Evolutionary conservation across 2,113 vertebrate species (phyloP).

Genomic region (Coregonus clupeaformis): DNA sequence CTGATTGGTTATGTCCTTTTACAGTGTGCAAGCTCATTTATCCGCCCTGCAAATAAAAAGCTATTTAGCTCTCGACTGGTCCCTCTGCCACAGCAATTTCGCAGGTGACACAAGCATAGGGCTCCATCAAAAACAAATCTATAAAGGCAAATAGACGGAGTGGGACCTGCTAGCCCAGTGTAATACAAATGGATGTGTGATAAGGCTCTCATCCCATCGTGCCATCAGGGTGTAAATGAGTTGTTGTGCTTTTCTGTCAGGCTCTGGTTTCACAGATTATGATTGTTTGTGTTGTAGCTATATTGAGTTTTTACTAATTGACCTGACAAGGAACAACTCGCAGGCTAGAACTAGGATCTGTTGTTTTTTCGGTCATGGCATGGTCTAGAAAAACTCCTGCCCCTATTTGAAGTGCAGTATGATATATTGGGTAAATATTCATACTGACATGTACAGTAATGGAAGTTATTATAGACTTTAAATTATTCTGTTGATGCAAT

Average conservation of each 20-base stretch:
- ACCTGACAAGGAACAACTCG: too few relatives aligned
- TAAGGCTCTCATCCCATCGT: conserved; percentile 55
- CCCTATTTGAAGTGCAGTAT: too few relatives aligned
- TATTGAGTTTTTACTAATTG: not conserved
- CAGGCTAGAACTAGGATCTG: too few relatives aligned
- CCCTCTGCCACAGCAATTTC: conserved; percentile 44
- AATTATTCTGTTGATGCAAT: too few relatives aligned
- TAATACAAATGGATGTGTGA: conserved; percentile 60
- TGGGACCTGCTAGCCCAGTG: conserved; percentile 46
- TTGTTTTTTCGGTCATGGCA: too few relatives aligned
- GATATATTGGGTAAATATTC: too few relatives aligned
- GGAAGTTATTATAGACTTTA: too few relatives aligned
- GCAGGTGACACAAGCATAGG: conserved; percentile 54
- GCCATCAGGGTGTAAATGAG: conserved; percentile 42
- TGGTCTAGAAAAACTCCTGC: too few relatives aligned
- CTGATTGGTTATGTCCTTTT: conserved; percentile 31
- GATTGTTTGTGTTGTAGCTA: not conserved
- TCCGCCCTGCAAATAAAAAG: conserved; percentile 27
- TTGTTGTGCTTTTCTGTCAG: conserved; percentile 32
- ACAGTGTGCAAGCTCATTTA: conserved; percentile 35
- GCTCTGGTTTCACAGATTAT: conserved; percentile 25
- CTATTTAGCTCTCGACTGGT: conserved; percentile 25
- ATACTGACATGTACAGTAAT: too few relatives aligned
- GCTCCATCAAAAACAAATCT: conserved; percentile 54
- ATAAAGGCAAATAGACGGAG: conserved; percentile 63